Percentiles rank a stretch among this genome's conserved stretches.
Evolutionary conservation across 1,140 invertebrate species (phyloP).

Genomic region (Drosophila lacertosa): DNA sequence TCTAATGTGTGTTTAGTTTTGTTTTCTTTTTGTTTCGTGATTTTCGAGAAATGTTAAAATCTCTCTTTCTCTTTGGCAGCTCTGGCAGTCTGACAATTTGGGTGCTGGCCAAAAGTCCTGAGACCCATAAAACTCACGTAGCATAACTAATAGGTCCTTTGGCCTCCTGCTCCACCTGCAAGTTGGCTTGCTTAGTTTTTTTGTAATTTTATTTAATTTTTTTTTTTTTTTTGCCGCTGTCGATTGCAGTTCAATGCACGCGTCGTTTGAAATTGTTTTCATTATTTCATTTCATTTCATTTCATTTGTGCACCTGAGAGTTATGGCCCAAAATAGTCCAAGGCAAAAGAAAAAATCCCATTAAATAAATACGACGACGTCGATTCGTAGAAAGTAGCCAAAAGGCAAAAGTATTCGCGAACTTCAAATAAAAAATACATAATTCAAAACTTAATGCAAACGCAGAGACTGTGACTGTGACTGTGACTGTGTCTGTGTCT

Average conservation of each 20-base stretch:
- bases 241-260: conserved; percentile 72
- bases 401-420: conserved; percentile 21
- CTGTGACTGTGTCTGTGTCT: conserved; percentile 10
- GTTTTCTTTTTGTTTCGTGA: not conserved
- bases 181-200: not conserved
- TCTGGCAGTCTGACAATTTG: conserved; percentile 27
- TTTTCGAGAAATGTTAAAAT: too few relatives aligned
- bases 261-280: conserved; percentile 73
- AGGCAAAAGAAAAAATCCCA: too few relatives aligned
- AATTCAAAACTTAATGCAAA: conserved; percentile 66
- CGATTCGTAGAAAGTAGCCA: too few relatives aligned
- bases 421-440: conserved; percentile 67
- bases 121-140: conserved; percentile 64
- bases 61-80: not conserved
- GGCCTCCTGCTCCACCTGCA: conserved; percentile 4
- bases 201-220: too few relatives aligned
- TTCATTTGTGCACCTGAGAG: conserved; percentile 74
- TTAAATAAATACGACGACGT: too few relatives aligned
- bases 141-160: conserved; percentile 75
- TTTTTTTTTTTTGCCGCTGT: conserved; percentile 3
- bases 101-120: conserved; percentile 25
- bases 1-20: too few relatives aligned
- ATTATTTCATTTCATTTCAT: conserved; percentile 79
- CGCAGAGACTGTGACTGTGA: conserved; percentile 3
- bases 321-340: conserved; percentile 41